A percentile compares a stretch with the other conserved stretches of the same genome.
These are phyloP conservation scores for Emesis russula DNA, from an alignment of 2,888 invertebrate species.

Conservation along the genomic window DNA sequence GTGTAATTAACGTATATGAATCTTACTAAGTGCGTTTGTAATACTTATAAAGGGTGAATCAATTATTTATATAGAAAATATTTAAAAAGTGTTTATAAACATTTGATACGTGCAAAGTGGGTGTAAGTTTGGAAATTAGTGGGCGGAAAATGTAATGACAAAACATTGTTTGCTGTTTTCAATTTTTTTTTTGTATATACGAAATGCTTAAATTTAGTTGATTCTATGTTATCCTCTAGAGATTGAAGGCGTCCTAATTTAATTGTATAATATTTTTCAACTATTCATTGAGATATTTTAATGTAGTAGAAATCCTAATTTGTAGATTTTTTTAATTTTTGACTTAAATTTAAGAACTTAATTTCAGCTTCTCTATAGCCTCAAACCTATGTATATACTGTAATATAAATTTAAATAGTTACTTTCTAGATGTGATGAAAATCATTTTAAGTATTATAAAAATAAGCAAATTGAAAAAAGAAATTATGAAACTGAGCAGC, in stretches of 20 bases:
- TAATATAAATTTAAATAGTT: too few species aligned
- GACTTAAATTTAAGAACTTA: too few species aligned
- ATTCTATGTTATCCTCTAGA: not conserved
- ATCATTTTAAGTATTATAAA: too few species aligned
- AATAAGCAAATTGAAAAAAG: too few species aligned
- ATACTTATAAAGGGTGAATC: not conserved
- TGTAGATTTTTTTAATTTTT: too few species aligned
- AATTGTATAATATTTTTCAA: too few species aligned
- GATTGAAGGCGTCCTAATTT: not conserved
- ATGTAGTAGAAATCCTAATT: too few species aligned
- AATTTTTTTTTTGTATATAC: not conserved
- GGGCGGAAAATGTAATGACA: not conserved
- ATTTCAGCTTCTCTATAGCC: too few species aligned
- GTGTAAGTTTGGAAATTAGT: not conserved
- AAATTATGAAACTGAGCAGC: too few species aligned
- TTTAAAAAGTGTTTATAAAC: slow-evolving; percentile 13
- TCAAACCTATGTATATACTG: too few species aligned
- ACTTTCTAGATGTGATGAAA: too few species aligned
- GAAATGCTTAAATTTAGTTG: not conserved
- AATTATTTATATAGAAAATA: not conserved
- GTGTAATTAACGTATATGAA: slow-evolving; percentile 89
- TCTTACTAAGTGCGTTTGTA: slow-evolving; percentile 50
- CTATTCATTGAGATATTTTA: too few species aligned
- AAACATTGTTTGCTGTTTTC: not conserved
- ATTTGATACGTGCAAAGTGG: not conserved